Evolutionary conservation across 2,113 vertebrate species (phyloP), one percentile per base, ranked within the genome.

Genomic region (Promerops cafer): DNA sequence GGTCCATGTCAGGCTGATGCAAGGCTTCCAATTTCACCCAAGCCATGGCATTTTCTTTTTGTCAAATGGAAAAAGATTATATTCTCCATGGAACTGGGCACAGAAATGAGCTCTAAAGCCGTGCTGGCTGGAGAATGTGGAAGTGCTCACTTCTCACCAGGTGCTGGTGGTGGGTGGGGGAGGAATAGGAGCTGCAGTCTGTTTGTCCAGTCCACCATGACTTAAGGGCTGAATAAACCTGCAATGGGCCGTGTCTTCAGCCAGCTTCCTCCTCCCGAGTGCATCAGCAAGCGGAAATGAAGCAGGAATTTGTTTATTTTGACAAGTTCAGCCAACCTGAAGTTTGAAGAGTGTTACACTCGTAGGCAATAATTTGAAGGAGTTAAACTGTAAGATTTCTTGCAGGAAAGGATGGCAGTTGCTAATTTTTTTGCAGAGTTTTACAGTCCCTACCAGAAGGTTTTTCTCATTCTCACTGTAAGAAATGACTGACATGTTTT

Each of bases 401-500:
- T 35, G 28, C 2, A 53, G 54, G n/a, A 65, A 70, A 92, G 21
- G 42, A 86, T 3, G 7, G n/a, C 30, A 87, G 28, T 63, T 86
- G 15, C 14, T 4, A 16, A 1, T 39, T 60, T 92, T 89, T 72
- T 70, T 79, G 60, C 31, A 52, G 13, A 66, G 80, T 87, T 83
- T 89, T 91, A 45, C 84, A 74, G 50, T 75, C 44, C 80, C 49
- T 84, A 45, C 37, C 59, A 95, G 88, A 91, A 93, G 71, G 52
- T 78, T 96, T 96, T 91, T 83, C 57, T 92, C 75, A 49, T 57
- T 87, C 53, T 93, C 6, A 9, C 72, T 30, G 4, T 78, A 74
- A 88, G 39, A 80, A 52, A 26, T 84, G n/a, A 79, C 86, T 92
- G 88, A 91, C 63, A n/a, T 44, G 45, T 96, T 97, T 96, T 85